Percentiles rank a stretch among this genome's conserved stretches.
phyloP scores from a whole-genome alignment of 2,888 invertebrate genomes.

The Ennomos quercinarius region DNA sequence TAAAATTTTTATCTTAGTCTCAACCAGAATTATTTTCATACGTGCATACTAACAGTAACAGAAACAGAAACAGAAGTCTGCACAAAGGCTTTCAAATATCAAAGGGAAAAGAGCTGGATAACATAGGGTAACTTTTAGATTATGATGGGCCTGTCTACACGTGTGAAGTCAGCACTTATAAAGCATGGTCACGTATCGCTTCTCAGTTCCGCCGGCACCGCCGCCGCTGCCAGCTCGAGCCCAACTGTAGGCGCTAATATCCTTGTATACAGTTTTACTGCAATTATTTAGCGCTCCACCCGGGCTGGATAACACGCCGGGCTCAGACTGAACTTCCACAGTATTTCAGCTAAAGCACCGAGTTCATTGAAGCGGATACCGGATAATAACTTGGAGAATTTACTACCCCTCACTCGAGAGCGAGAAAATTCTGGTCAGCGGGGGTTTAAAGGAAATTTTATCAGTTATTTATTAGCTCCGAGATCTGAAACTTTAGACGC shows the following conservation, averaged over 20 bases:
- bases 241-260: background rate
- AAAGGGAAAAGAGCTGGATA: background rate
- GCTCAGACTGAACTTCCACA: conserved; percentile 30
- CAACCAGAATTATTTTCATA: too few relatives aligned
- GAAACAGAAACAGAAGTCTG: too few relatives aligned
- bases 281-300: conserved; percentile 10
- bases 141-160: background rate
- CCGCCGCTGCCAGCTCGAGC: background rate
- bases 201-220: background rate
- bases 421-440: conserved; percentile 20
- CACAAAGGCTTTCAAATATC: background rate
- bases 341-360: conserved; percentile 34
- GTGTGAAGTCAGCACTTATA: background rate
- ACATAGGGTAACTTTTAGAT: background rate
- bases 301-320: background rate
- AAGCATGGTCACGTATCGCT: background rate
- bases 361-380: conserved; percentile 39
- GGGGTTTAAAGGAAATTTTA: conserved; percentile 22
- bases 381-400: conserved; percentile 44
- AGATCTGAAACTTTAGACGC: background rate
- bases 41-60: too few relatives aligned
- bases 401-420: conserved; percentile 22
- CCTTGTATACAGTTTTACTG: conserved; percentile 2
- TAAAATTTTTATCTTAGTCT: too few relatives aligned
- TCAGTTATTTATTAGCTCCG: conserved; percentile 26